Evolutionary conservation across 2,113 vertebrate genomes (phyloP).

Genomic region (Neofelis nebulosa): DNA sequence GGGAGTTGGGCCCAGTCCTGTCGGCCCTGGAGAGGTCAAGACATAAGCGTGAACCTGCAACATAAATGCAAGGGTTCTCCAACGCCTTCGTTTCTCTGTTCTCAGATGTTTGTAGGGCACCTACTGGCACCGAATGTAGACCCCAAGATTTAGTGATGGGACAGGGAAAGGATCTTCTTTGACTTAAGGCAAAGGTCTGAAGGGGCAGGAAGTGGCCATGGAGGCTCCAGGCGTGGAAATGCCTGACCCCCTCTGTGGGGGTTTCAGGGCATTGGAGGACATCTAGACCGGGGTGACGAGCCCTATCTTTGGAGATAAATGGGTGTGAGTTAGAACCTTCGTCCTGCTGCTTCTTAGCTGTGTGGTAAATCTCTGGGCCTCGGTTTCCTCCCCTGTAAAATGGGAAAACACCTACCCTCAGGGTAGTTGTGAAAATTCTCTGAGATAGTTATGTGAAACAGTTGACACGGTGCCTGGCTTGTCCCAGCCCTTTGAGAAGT

Average conservation of each 20-base stretch:
- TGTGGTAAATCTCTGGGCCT: not conserved
- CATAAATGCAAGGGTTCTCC: not conserved
- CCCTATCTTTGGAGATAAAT: not conserved
- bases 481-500: not conserved
- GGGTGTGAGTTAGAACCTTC: not conserved
- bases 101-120: too few species aligned
- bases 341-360: not conserved
- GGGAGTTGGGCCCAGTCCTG: too few species aligned
- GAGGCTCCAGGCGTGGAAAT: not conserved
- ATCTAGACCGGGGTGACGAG: accelerated
- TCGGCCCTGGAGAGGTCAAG: not conserved
- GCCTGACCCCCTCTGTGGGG: not conserved
- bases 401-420: too few species aligned
- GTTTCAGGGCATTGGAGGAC: not conserved
- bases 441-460: not conserved
- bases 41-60: not conserved
- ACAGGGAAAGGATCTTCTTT: not conserved
- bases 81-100: not conserved
- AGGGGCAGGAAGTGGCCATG: not conserved
- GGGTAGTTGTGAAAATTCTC: not conserved
- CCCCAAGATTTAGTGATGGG: not conserved
- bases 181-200: not conserved
- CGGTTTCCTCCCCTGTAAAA: not conserved
- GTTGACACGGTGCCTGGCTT: not conserved
- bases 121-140: too few species aligned